phyloP scores from a whole-genome alignment of 2,888 invertebrate genomes.

The Scaptodrosophila latifasciaeformis region DNA sequence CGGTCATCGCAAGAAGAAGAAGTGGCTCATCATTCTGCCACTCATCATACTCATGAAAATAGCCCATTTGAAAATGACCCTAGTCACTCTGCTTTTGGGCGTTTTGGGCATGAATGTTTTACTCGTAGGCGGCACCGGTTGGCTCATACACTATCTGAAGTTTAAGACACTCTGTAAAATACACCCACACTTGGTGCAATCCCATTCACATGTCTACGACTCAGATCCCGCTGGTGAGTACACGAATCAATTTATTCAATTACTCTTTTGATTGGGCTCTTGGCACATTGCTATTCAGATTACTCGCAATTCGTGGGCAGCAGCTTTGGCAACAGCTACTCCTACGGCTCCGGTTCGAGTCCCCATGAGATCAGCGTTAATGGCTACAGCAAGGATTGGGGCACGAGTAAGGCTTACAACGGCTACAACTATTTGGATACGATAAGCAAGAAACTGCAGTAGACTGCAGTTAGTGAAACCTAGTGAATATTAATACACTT shows the following conservation, averaged over 20 bases:
- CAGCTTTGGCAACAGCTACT: constrained; percentile 58
- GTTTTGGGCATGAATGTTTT: constrained; percentile 70
- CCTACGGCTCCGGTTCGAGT: constrained; percentile 51
- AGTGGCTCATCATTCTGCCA: constrained; percentile 71
- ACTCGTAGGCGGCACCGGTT: constrained; percentile 68
- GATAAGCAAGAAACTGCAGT: constrained; percentile 66
- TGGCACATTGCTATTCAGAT: constrained; percentile 55
- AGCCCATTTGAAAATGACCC: constrained; percentile 71
- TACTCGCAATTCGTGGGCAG: constrained; percentile 72
- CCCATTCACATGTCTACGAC: constrained; percentile 73
- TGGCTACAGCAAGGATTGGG: constrained; percentile 70
- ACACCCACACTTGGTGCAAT: constrained; percentile 72
- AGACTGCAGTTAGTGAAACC: constrained; percentile 33
- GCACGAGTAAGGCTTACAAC: constrained; percentile 68
- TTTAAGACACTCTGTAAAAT: constrained; percentile 73
- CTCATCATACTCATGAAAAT: constrained; percentile 73
- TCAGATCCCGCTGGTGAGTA: constrained; percentile 67
- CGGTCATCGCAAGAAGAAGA: constrained; percentile 56
- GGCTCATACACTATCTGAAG: constrained; percentile 73
- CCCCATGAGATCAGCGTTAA: constrained; percentile 61
- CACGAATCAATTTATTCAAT: neutral
- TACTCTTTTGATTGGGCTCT: neutral
- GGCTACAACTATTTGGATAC: constrained; percentile 70
- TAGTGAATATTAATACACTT: constrained; percentile 23
- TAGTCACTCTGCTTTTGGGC: constrained; percentile 66